Evolutionary conservation across 2,113 vertebrate genomes (phyloP), one percentile per base, ranked within the genome.

Genomic region (Galeopterus variegatus): DNA sequence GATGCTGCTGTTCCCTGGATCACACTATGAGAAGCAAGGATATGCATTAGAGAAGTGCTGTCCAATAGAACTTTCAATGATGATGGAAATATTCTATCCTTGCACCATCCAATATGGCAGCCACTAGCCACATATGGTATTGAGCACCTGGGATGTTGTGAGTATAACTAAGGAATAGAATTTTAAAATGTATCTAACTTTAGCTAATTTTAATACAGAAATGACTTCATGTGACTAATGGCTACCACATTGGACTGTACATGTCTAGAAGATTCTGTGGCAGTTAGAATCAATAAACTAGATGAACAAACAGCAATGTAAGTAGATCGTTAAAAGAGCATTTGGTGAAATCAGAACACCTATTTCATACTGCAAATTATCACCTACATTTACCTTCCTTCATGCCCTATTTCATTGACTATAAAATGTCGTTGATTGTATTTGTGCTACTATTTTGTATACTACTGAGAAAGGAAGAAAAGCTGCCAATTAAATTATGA

Each of bases 391-490:
- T 23, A 19, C 33, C 58, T 89, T 80, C 90, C 24, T 60, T 24
- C 4, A 9, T 17, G 19, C 33, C 28, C n/a, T 31, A 1, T 60
- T 52, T 48, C 26, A 54, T 19, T 24, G 48, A 14, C 41, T 45
- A 36, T 17, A 33, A 58, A 58, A 67, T 10, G 21, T n/a, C 48
- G 36, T 23, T n/a, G 3, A n/a, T 24, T 45, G 9, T 33, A 31
- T 26, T 54, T 48, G 60, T 23, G 14, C 18, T 67, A 14, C 81
- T 75, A 15, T 36, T 81, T 75, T 67, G 17, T 72, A 24, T 28
- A n/a, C 33, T 17, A 45, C 50, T n/a, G 36, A 90, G 72, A 72
- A n/a, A 65, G 62, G 50, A 77, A 95, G 84, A 73, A 28, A n/a
- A 52, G 33, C 45, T 31, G 6, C 48, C 17, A 6, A 7, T 48